These are phyloP conservation scores for Microtus ochrogaster DNA, from an alignment of 2,113 vertebrate genomes.

Conservation along the genomic window DNA sequence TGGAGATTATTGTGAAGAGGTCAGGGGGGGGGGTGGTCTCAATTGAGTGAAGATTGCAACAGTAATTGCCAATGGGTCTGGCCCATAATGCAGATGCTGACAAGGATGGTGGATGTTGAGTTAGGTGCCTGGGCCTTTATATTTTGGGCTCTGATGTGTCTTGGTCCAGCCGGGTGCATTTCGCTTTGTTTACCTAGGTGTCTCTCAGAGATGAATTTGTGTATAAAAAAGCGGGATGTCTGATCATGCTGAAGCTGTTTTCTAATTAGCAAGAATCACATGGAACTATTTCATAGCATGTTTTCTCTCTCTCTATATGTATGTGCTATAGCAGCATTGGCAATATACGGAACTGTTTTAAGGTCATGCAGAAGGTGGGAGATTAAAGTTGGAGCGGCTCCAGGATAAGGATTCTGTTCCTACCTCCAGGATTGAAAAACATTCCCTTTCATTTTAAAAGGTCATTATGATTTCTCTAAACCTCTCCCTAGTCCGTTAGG, in stretches of 20 bases:
- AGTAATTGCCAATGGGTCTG: neutral
- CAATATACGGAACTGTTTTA: neutral
- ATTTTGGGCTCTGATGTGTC: neutral
- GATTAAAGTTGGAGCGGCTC: neutral
- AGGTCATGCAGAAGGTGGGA: neutral
- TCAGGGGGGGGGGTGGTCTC: neutral
- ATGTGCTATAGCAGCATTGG: neutral
- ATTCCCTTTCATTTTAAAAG: neutral
- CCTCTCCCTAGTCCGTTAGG: neutral
- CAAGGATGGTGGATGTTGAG: neutral
- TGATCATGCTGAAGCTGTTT: neutral
- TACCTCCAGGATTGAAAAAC: neutral
- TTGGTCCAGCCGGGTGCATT: neutral
- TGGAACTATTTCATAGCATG: slow-evolving; percentile 19
- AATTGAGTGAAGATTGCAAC: neutral
- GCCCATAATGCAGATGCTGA: neutral
- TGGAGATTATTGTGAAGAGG: neutral
- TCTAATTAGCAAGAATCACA: neutral
- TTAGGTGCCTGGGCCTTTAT: neutral
- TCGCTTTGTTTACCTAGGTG: neutral
- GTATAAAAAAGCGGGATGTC: neutral
- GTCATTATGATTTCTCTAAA: neutral
- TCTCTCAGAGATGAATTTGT: neutral
- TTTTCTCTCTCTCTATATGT: too few relatives aligned
- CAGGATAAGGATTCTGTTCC: neutral